A percentile compares a stretch with the other conserved stretches of the same genome.
Evolutionary conservation across 2,113 vertebrate species (phyloP).

Genomic region (Cricetomys ansorgei): DNA sequence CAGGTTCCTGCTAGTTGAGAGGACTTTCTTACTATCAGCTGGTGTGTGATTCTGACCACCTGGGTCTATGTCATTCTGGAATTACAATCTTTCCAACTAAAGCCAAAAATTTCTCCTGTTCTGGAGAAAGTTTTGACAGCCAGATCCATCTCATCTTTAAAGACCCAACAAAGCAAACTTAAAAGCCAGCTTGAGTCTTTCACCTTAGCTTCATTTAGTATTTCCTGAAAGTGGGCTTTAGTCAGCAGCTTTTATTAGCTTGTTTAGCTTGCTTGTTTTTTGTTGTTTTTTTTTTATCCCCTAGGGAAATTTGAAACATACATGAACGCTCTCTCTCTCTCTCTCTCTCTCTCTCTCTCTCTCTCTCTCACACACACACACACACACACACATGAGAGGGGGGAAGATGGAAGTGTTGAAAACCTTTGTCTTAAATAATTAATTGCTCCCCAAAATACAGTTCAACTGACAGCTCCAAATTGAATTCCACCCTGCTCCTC

Average conservation of each 20-base stretch:
- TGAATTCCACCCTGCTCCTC: slow-evolving; percentile 24
- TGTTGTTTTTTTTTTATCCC: too few species aligned
- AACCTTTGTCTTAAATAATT: slow-evolving; percentile 63
- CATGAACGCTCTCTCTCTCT: too few species aligned
- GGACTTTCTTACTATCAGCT: neutral
- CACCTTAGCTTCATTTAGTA: neutral
- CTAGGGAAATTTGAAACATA: too few species aligned
- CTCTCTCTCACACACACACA: neutral
- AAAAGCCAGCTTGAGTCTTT: neutral
- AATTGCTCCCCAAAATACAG: slow-evolving; percentile 56
- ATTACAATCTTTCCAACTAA: neutral
- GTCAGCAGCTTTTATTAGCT: slow-evolving; percentile 2
- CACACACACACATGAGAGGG: neutral
- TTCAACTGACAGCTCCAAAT: slow-evolving; percentile 42
- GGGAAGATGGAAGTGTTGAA: neutral
- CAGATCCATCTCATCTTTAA: neutral
- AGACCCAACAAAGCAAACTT: neutral
- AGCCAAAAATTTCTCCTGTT: neutral
- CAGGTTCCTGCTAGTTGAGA: neutral
- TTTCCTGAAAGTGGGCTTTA: slow-evolving; percentile 29
- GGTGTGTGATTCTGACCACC: neutral
- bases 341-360: too few species aligned
- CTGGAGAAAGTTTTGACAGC: neutral
- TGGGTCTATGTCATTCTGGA: neutral
- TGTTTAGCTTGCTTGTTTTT: neutral